These are phyloP conservation scores for Orchesella flavescens DNA, from an alignment of 2,888 invertebrate genomes.

Conservation along the genomic window DNA sequence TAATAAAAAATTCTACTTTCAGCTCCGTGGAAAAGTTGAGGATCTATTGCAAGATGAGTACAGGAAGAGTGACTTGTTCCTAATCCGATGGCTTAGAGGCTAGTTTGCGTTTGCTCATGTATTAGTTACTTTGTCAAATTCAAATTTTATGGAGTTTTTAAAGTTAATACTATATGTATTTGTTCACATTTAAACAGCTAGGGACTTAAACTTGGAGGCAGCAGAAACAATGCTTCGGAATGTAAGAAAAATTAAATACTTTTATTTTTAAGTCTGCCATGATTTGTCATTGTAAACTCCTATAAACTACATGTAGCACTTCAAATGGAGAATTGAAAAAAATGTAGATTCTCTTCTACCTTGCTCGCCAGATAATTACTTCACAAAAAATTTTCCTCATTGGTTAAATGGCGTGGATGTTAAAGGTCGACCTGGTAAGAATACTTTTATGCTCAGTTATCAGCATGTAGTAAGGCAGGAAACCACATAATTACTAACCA, in stretches of 20 bases:
- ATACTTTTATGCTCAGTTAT: not conserved
- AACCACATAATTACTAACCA: no score
- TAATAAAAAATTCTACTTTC: not conserved
- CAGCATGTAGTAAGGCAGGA: no score
- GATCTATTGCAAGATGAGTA: conserved; percentile 59
- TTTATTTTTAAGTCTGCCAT: not conserved
- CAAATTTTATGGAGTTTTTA: no score
- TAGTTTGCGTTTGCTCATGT: not conserved
- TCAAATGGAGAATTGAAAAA: conserved; percentile 57
- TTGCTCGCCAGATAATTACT: conserved; percentile 38
- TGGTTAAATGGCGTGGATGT: conserved; percentile 36
- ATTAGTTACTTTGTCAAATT: no score
- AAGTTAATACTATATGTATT: no score
- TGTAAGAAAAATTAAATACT: conserved; percentile 39
- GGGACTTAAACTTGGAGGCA: conserved; percentile 59
- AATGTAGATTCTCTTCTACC: conserved; percentile 33
- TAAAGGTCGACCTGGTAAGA: conserved; percentile 51
- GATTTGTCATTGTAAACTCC: not conserved
- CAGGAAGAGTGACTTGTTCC: conserved; percentile 53
- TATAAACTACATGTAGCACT: conserved; percentile 36
- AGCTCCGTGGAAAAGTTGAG: conserved; percentile 55
- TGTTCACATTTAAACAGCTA: conserved; percentile 33
- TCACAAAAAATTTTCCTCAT: conserved; percentile 26
- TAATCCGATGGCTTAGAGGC: conserved; percentile 67
- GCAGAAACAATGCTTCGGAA: conserved; percentile 64